A percentile compares a stretch with the other conserved stretches of the same genome.
Evolutionary conservation across 2,888 invertebrate species (phyloP).

Genomic region (Nebria brevicollis): DNA sequence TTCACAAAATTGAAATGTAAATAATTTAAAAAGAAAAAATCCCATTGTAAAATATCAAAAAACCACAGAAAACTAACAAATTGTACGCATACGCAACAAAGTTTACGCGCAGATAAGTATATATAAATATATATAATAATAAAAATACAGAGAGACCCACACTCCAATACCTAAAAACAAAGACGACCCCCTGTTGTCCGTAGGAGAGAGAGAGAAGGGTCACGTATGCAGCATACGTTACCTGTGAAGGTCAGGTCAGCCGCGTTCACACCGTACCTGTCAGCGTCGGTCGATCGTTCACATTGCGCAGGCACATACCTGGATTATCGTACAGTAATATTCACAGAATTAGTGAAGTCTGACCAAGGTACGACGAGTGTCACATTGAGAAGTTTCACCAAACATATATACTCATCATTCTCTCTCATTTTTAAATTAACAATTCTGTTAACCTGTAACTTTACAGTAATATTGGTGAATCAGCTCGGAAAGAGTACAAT

Average conservation of each 20-base stretch:
- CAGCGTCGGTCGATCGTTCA: conserved; percentile 55
- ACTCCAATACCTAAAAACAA: conserved; percentile 62
- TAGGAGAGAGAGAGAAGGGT: conserved; percentile 41
- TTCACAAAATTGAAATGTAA: no score
- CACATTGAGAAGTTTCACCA: conserved; percentile 46
- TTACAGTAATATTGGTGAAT: conserved; percentile 45
- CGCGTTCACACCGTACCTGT: conserved; percentile 56
- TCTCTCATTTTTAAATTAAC: conserved; percentile 16
- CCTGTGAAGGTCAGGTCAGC: conserved; percentile 57
- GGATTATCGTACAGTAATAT: conserved; percentile 62
- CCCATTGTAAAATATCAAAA: background rate
- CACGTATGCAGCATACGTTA: conserved; percentile 59
- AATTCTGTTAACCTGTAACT: conserved; percentile 42
- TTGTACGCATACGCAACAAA: conserved; percentile 53
- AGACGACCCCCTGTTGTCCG: conserved; percentile 50
- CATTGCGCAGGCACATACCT: conserved; percentile 60
- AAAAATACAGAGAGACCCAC: conserved; percentile 56
- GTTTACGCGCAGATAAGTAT: conserved; percentile 52
- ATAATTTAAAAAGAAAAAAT: no score
- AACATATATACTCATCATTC: conserved; percentile 23
- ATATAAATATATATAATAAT: background rate
- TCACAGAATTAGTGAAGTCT: conserved; percentile 59
- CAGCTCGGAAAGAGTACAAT: conserved; percentile 31
- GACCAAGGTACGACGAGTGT: conserved; percentile 29
- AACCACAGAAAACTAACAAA: conserved; percentile 2